Evolutionary conservation across 2,888 invertebrate species (phyloP), one percentile per base, ranked within the genome.

Genomic region (Acanthopleura granulata): DNA sequence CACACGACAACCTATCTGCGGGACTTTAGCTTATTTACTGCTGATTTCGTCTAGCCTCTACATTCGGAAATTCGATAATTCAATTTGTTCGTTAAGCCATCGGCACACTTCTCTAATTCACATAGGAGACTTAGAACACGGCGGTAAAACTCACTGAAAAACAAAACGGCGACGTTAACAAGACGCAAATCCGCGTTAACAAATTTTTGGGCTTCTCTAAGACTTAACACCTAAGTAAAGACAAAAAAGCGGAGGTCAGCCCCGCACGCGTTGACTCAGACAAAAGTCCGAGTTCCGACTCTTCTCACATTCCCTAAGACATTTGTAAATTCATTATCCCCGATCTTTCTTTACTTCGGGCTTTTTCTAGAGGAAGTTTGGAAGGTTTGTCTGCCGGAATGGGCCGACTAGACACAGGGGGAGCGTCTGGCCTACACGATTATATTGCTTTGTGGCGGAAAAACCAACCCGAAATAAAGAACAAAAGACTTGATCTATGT

Each of bases 31-130:
- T 27, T 66, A 66, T 66, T 66, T 66, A 66, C 66, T 25, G 4
- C 66, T 6, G 22, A 16, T 66, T 27, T 27, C 29, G 66, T 66
- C 66, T 66, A 6, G 22, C 25, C 66, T 22, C n/a, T 27, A 27
- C 4, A 66, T 22, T 18, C 15, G 66, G 25, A 27, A 66, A 66
- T 66, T 66, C 66, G 29, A 66, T 66, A 66, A 66, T 66, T 66
- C 66, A 66, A 66, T 66, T 66, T 66, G 66, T 27, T 27, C 66
- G 66, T 25, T 66, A 66, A 66, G 18, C 66, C 25, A 6, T 66
- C 6, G 16, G 29, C 66, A 66, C 66, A 66, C 66, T 22, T 27
- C 29, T 16, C 29, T 27, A 66, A 66, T 66, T 66, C 66, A 22
- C 25, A 16, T 66, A 6, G 66, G 66, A 66, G 66, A 66, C 66